These are phyloP conservation scores for Avahi laniger DNA, from an alignment of 2,797 vertebrate species.

Conservation along the genomic window DNA sequence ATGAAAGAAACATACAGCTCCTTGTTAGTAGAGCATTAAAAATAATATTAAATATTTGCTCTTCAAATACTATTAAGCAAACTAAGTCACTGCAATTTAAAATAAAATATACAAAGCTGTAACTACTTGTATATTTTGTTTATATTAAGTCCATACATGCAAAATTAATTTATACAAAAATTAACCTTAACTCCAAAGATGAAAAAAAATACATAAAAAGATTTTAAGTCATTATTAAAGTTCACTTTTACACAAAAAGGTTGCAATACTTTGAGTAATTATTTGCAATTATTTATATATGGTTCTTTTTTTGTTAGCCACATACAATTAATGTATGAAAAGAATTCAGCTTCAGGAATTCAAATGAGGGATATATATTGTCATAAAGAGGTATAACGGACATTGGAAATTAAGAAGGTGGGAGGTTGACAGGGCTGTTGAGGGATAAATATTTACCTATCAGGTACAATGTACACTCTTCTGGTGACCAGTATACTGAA, in stretches of 20 bases:
- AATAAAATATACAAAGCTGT: slow-evolving; percentile 1
- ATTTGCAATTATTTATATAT: slow-evolving; percentile 17
- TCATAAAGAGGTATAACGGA: background rate
- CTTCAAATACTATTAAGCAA: slow-evolving; percentile 9
- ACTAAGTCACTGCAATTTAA: background rate
- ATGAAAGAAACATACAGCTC: background rate
- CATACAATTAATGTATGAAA: background rate
- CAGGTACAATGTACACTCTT: background rate
- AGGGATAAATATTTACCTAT: background rate
- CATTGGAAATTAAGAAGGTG: background rate
- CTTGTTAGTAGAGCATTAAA: slow-evolving; percentile 20
- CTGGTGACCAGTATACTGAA: background rate
- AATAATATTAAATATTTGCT: background rate
- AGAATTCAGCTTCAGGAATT: background rate
- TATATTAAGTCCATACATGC: background rate
- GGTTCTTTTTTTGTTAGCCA: background rate
- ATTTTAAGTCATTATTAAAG: slow-evolving; percentile 4
- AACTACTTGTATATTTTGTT: background rate
- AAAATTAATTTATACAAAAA: slow-evolving; percentile 25
- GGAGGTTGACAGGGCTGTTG: background rate
- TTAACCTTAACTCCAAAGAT: background rate
- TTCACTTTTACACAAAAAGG: background rate
- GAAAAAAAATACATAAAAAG: background rate
- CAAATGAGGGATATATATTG: background rate
- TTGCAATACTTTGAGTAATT: background rate